Percentiles rank a stretch among this genome's conserved stretches.
Conservation (phyloP, 2,888 invertebrate genomes). For the Xylota sylvarum region DNA sequence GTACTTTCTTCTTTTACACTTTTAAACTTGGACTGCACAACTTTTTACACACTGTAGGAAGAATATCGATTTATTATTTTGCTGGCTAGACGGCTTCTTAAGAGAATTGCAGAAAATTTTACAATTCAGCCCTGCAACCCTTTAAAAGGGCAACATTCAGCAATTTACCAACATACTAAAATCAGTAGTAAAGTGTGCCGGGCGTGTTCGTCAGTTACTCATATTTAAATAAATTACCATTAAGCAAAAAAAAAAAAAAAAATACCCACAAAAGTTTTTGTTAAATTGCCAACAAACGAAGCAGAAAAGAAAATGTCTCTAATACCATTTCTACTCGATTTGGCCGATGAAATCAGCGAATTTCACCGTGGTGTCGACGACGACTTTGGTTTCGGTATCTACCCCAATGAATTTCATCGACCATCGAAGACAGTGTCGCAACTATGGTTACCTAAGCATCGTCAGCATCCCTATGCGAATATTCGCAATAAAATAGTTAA, state of each 20-base stretch:
- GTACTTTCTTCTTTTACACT: neutral
- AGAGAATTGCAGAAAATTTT: constrained; percentile 72
- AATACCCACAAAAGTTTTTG: constrained; percentile 16
- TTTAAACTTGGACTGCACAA: neutral
- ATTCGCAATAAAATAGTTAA: constrained; percentile 65
- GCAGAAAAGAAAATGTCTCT: constrained; percentile 78
- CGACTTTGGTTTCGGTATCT: constrained; percentile 79
- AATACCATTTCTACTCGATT: constrained; percentile 80
- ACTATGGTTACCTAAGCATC: constrained; percentile 69
- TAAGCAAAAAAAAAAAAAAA: constrained; percentile 30
- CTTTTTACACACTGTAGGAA: constrained; percentile 54
- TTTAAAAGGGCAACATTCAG: constrained; percentile 80
- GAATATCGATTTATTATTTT: constrained; percentile 46
- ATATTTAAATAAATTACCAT: constrained; percentile 47
- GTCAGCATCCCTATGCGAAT: constrained; percentile 80
- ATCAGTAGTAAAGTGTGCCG: constrained; percentile 79
- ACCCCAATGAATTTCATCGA: constrained; percentile 72
- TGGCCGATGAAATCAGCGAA: constrained; percentile 80
- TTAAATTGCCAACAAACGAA: neutral
- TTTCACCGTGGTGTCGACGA: constrained; percentile 77
- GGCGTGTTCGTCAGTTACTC: constrained; percentile 78
- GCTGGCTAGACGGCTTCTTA: constrained; percentile 69
- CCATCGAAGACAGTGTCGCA: constrained; percentile 70
- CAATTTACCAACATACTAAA: constrained; percentile 79
- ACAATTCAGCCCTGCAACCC: constrained; percentile 80